These are phyloP conservation scores for Rhea americana DNA, from an alignment of 2,113 vertebrate genomes.

Conservation along the genomic window DNA sequence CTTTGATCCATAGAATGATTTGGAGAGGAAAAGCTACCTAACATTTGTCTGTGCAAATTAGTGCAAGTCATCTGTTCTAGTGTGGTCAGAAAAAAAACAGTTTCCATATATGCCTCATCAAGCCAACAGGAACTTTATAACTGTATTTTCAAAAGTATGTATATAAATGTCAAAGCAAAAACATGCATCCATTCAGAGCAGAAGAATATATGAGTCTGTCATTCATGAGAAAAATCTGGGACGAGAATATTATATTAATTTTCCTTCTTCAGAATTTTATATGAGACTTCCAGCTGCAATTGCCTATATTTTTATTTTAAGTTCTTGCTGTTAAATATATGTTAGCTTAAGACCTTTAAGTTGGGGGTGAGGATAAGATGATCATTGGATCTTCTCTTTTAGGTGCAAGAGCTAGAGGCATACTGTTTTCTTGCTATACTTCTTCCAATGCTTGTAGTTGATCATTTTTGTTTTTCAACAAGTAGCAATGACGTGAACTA, in stretches of 20 bases:
- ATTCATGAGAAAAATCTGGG: background rate
- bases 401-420: background rate
- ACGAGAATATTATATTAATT: background rate
- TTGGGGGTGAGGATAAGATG: background rate
- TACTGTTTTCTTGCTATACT: background rate
- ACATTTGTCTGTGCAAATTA: constrained; percentile 37
- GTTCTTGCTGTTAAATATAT: background rate
- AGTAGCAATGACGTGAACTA: background rate
- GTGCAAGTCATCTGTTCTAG: background rate
- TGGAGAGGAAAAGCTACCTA: background rate
- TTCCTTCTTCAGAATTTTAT: background rate
- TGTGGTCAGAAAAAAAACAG: background rate
- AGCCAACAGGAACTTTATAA: background rate
- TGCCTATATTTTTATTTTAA: background rate
- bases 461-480: background rate
- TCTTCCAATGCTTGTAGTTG: background rate
- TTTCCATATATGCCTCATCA: constrained; percentile 19
- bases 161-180: background rate
- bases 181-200: background rate
- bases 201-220: background rate
- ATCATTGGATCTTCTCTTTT: background rate
- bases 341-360: background rate
- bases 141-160: background rate
- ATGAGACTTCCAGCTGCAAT: background rate
- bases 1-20: background rate